These are phyloP conservation scores for rat (Rattus norvegicus) DNA, from an alignment of 2,113 vertebrate species.

Conservation along the genomic window DNA sequence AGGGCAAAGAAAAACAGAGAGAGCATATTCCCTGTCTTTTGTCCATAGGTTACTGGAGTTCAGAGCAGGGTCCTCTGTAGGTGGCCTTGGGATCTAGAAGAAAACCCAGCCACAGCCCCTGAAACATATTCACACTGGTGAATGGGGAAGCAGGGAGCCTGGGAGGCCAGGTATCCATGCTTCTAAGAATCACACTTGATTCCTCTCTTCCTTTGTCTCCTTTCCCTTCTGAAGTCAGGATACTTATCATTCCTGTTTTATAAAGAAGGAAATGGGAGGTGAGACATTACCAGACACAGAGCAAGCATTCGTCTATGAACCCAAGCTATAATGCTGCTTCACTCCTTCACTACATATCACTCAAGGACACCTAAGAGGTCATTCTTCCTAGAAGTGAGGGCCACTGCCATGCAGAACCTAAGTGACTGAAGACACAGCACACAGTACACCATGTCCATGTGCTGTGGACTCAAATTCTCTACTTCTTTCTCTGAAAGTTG, in stretches of 20 bases:
- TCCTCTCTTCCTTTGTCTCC: background rate
- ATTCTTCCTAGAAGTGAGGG: background rate
- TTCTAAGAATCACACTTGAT: background rate
- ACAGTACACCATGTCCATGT: too few relatives aligned
- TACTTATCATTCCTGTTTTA: conserved; percentile 1
- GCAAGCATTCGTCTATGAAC: background rate
- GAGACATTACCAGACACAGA: background rate
- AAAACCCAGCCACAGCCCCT: background rate
- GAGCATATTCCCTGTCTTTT: conserved; percentile 47
- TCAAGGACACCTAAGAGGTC: background rate
- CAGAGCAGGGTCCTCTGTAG: conserved; percentile 48
- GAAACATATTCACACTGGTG: conserved; percentile 71
- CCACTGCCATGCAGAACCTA: background rate
- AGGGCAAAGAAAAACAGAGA: conserved; percentile 73
- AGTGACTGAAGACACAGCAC: background rate
- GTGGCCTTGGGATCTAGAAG: conserved; percentile 29
- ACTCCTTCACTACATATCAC: background rate
- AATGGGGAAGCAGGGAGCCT: conserved; percentile 12
- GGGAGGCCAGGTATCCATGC: background rate
- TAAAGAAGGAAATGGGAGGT: background rate
- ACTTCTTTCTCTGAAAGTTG: background rate
- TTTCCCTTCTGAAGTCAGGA: background rate
- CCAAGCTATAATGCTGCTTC: background rate
- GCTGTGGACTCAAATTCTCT: background rate
- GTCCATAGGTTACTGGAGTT: conserved; percentile 42